These are phyloP conservation scores for Micronycteris hirsuta DNA, from an alignment of 2,113 vertebrate genomes.

Conservation along the genomic window DNA sequence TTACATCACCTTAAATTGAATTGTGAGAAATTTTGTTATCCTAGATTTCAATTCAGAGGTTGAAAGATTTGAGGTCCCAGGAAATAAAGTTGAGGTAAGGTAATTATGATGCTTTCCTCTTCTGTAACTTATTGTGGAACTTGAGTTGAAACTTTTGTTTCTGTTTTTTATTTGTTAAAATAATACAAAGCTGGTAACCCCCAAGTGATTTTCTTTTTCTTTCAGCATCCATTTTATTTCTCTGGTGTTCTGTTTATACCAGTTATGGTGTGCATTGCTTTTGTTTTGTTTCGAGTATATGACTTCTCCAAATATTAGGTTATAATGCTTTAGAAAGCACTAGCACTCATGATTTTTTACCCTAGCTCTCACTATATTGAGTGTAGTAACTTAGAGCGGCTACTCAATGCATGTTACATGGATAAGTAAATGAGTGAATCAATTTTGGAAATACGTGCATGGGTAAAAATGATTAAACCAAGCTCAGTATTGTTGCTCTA, in stretches of 20 bases:
- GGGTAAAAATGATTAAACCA: slow-evolving; percentile 24
- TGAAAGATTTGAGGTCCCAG: not conserved
- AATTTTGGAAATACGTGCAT: slow-evolving; percentile 19
- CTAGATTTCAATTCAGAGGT: not conserved
- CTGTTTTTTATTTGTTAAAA: not conserved
- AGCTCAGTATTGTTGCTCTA: not conserved
- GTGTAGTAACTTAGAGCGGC: too few relatives aligned
- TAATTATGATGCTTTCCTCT: not conserved
- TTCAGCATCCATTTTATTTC: not conserved
- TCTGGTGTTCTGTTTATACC: not conserved
- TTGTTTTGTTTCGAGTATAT: not conserved
- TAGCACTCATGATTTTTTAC: not conserved
- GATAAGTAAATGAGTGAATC: not conserved
- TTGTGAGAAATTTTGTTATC: not conserved
- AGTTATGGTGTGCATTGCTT: not conserved
- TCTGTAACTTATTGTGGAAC: not conserved
- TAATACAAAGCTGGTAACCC: not conserved
- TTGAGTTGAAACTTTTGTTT: not conserved
- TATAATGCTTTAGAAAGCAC: not conserved
- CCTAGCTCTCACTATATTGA: not conserved
- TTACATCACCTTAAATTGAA: not conserved
- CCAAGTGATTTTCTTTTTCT: not conserved
- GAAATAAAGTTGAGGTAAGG: not conserved
- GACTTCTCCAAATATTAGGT: not conserved
- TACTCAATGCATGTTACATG: not conserved